These are phyloP conservation scores for Labeo calbasu DNA, from an alignment of 2,797 vertebrate genomes.

Conservation along the genomic window DNA sequence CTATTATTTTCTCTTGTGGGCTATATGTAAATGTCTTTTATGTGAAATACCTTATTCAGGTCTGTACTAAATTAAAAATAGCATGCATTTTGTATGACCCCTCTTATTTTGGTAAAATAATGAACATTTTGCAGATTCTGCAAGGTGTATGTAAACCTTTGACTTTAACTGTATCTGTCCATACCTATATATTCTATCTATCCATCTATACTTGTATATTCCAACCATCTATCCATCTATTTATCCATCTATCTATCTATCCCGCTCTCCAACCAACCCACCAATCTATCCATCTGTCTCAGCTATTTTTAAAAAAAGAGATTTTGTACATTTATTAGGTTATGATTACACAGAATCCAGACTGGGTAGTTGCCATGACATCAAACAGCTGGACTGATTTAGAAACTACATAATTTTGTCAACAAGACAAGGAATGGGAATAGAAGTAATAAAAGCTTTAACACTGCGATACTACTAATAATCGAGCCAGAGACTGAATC, in stretches of 20 bases:
- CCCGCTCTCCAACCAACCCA: background rate
- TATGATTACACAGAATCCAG: background rate
- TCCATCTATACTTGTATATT: too few species aligned
- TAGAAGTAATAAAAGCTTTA: background rate
- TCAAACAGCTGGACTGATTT: background rate
- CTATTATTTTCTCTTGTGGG: too few species aligned
- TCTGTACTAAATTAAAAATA: too few species aligned
- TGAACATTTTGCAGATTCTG: too few species aligned
- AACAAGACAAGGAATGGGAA: background rate
- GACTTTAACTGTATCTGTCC: too few species aligned
- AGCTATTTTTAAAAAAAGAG: background rate
- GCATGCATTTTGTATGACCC: too few species aligned
- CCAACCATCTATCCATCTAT: background rate
- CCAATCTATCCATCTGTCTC: background rate
- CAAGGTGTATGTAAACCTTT: too few species aligned
- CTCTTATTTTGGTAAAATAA: too few species aligned
- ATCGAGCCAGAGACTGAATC: background rate
- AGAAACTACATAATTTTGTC: background rate
- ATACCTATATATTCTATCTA: too few species aligned
- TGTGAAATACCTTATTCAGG: too few species aligned
- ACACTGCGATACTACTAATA: background rate
- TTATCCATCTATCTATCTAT: background rate
- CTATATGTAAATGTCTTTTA: too few species aligned
- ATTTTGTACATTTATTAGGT: background rate
- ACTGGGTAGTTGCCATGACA: slow-evolving; percentile 7